A percentile compares a stretch with the other conserved stretches of the same genome.
Evolutionary conservation across 2,888 invertebrate genomes (phyloP).

Genomic region (Ethmia dodecea): DNA sequence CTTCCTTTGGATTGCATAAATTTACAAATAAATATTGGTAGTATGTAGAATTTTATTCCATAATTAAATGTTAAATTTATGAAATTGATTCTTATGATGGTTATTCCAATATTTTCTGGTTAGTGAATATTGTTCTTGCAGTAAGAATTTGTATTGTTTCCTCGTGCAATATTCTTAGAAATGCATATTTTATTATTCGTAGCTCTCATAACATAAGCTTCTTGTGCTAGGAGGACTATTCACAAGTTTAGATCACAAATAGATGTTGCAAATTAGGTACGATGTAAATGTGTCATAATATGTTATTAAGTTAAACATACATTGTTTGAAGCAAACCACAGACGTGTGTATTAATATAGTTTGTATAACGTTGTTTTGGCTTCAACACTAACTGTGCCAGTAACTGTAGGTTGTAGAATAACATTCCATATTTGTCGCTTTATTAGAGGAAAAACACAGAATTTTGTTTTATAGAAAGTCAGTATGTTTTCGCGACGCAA

Average conservation of each 20-base stretch:
- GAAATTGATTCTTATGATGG: slow-evolving; percentile 54
- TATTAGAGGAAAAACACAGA: slow-evolving; percentile 8
- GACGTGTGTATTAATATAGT: slow-evolving; percentile 11
- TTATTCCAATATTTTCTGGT: slow-evolving; percentile 58
- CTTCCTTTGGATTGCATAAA: slow-evolving; percentile 35
- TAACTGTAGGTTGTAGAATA: slow-evolving; percentile 55
- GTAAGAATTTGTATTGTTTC: slow-evolving; percentile 24
- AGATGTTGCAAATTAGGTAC: slow-evolving; percentile 31
- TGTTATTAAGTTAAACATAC: background rate
- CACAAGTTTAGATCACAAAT: slow-evolving; percentile 14
- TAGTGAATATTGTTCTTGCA: slow-evolving; percentile 45
- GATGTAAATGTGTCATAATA: slow-evolving; percentile 8
- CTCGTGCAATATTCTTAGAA: slow-evolving; percentile 1
- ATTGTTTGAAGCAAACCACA: background rate
- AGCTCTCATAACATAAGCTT: background rate
- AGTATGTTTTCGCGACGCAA: background rate
- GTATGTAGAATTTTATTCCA: slow-evolving; percentile 32
- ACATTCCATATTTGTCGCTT: slow-evolving; percentile 48
- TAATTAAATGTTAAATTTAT: slow-evolving; percentile 29
- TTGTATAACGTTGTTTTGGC: slow-evolving; percentile 20
- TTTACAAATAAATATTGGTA: slow-evolving; percentile 34
- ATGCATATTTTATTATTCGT: background rate
- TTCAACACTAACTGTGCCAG: slow-evolving; percentile 38
- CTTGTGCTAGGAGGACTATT: background rate
- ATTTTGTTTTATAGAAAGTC: slow-evolving; percentile 7